Evolutionary conservation across 2,888 invertebrate species (phyloP).

Genomic region (Hydriomena furcata): DNA sequence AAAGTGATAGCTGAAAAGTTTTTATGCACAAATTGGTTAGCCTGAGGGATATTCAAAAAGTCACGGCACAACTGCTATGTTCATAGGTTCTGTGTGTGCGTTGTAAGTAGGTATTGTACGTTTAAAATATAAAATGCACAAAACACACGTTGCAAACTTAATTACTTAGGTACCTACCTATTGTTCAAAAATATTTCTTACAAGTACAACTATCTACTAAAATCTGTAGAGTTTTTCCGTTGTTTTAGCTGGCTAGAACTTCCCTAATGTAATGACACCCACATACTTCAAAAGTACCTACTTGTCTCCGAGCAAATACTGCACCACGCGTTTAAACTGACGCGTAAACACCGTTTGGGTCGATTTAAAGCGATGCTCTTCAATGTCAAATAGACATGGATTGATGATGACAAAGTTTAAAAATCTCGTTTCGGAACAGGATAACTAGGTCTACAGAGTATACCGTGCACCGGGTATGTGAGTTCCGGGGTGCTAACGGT

Average conservation of each 20-base stretch:
- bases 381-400: slow-evolving; percentile 28
- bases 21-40: slow-evolving; percentile 44
- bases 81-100: slow-evolving; percentile 54
- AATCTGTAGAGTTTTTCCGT: too few species aligned
- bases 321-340: too few species aligned
- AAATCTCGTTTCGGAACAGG: slow-evolving; percentile 15
- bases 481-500: slow-evolving; percentile 47
- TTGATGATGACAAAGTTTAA: slow-evolving; percentile 30
- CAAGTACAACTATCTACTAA: too few species aligned
- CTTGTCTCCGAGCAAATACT: too few species aligned
- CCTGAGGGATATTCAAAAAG: slow-evolving; percentile 68
- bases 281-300: too few species aligned
- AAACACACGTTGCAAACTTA: too few species aligned
- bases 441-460: slow-evolving; percentile 40
- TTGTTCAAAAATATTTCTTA: too few species aligned
- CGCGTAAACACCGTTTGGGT: slow-evolving; percentile 8
- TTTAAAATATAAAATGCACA: too few species aligned
- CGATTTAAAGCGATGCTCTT: neutral
- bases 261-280: too few species aligned
- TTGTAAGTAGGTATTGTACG: too few species aligned
- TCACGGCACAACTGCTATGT: slow-evolving; percentile 70
- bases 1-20: slow-evolving; percentile 52
- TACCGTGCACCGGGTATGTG: slow-evolving; percentile 17
- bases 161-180: too few species aligned
- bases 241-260: too few species aligned